Conservation (phyloP, 2,797 vertebrate species). For the Poeciliopsis gracilis region DNA sequence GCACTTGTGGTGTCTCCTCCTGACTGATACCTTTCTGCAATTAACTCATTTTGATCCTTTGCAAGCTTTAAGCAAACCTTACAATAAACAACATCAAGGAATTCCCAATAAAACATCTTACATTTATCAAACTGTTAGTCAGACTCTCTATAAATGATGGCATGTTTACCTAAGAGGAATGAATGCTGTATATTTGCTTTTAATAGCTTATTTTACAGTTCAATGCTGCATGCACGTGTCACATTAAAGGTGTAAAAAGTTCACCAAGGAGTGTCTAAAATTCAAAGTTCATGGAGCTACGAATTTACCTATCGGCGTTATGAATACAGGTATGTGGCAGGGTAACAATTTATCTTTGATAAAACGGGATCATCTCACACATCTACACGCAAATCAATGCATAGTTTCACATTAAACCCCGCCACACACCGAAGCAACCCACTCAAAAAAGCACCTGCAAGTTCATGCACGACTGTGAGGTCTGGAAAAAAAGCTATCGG, state of each 20-base stretch:
- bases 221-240: neutral
- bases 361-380: slow-evolving; percentile 33
- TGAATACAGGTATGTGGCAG: neutral
- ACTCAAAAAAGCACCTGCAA: slow-evolving; percentile 55
- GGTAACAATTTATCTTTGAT: slow-evolving; percentile 27
- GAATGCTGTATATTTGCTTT: neutral
- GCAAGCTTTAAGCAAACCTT: neutral
- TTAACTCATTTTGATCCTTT: neutral
- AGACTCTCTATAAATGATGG: neutral
- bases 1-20: neutral
- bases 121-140: neutral
- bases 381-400: neutral
- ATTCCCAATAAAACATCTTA: neutral
- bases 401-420: slow-evolving; percentile 12
- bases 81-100: neutral
- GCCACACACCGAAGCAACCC: slow-evolving; percentile 46
- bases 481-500: slow-evolving; percentile 41
- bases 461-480: neutral
- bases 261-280: neutral
- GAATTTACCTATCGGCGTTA: neutral
- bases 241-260: neutral
- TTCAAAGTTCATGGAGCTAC: neutral
- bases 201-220: neutral
- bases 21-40: neutral
- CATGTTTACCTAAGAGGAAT: neutral